These are phyloP conservation scores for Oreochromis mossambicus DNA, from an alignment of 2,797 vertebrate species.

Conservation along the genomic window DNA sequence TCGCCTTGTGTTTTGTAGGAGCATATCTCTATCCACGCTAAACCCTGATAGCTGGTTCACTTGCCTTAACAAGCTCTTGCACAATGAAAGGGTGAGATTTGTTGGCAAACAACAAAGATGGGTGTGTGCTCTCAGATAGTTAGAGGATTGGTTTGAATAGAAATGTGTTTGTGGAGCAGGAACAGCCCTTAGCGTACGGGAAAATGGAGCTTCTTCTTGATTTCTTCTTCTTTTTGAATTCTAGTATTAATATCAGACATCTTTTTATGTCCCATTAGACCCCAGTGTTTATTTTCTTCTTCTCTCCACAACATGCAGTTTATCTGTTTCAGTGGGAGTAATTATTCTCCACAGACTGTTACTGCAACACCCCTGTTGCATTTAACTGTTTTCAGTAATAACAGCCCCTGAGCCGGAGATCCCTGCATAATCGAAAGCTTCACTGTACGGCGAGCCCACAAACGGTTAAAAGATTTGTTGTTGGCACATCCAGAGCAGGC, in stretches of 20 bases:
- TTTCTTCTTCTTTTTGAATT: neutral
- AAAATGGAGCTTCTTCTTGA: neutral
- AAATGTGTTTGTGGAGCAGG: constrained; percentile 14
- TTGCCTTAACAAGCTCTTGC: constrained; percentile 62
- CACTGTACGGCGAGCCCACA: constrained; percentile 5
- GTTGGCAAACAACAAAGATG: constrained; percentile 51
- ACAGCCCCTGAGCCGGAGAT: neutral
- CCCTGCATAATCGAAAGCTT: neutral
- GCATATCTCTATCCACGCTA: neutral
- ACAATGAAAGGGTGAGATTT: constrained; percentile 45
- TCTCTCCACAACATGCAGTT: neutral
- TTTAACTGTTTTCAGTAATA: constrained; percentile 45
- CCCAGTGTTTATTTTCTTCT: neutral
- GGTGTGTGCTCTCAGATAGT: constrained; percentile 52
- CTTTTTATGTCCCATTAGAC: neutral
- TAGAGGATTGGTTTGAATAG: constrained; percentile 51
- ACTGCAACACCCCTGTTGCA: constrained; percentile 31
- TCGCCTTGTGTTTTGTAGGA: constrained; percentile 1
- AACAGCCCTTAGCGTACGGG: neutral
- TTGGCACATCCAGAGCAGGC: constrained; percentile 48
- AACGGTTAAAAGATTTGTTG: constrained; percentile 54
- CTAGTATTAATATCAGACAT: neutral
- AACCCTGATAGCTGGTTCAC: constrained; percentile 13
- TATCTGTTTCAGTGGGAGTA: neutral
- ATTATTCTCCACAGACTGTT: neutral